phyloP scores from a whole-genome alignment of 2,888 invertebrate species.

The Parochlus steinenii region DNA sequence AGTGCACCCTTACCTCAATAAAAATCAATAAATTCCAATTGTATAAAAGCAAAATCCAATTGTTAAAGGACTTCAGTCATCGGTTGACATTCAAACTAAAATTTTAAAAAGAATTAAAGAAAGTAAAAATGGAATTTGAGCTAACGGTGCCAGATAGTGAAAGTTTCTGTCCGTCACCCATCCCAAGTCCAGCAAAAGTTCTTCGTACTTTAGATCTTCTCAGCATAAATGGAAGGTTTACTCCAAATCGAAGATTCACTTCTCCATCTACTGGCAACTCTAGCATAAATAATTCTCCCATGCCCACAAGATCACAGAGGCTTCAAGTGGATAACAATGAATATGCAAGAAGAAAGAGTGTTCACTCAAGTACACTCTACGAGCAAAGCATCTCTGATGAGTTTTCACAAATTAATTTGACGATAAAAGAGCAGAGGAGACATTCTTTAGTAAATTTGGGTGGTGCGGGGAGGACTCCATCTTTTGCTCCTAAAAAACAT shows the following conservation, averaged over 20 bases:
- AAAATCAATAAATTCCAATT: too few species aligned
- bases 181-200: slow-evolving; percentile 4
- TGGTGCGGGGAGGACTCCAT: too few species aligned
- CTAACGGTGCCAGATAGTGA: neutral
- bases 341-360: neutral
- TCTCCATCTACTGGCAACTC: neutral
- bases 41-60: too few species aligned
- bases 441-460: neutral
- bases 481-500: neutral
- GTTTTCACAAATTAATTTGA: slow-evolving; percentile 9
- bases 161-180: slow-evolving; percentile 7
- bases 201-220: slow-evolving; percentile 6
- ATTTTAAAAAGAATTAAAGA: too few species aligned
- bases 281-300: neutral
- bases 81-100: too few species aligned
- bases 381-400: slow-evolving; percentile 9
- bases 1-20: too few species aligned
- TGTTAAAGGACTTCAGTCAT: too few species aligned
- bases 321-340: neutral
- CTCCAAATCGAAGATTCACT: neutral
- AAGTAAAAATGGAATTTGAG: neutral
- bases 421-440: slow-evolving; percentile 1
- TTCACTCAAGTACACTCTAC: neutral
- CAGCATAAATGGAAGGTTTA: slow-evolving; percentile 5
- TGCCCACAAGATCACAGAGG: neutral